A percentile compares a stretch with the other conserved stretches of the same genome.
Conservation (phyloP, 1,140 invertebrate genomes). For the Drosophila bocqueti region DNA sequence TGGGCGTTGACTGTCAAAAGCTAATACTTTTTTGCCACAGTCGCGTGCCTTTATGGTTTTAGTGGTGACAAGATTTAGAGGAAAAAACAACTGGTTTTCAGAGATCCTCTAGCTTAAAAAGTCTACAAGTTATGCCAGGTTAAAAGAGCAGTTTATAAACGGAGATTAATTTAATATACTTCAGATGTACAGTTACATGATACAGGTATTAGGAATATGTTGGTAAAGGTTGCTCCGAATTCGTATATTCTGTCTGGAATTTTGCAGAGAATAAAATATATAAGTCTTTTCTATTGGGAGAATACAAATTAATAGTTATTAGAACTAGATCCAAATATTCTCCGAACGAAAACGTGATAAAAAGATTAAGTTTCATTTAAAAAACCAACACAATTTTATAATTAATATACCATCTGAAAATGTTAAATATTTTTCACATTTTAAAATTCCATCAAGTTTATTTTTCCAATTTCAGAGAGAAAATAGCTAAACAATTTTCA, state of each 20-base stretch:
- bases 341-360: too few species aligned
- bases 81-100: neutral
- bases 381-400: neutral
- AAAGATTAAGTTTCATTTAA: neutral
- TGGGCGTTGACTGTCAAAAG: slow-evolving; percentile 63
- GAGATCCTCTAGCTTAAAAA: neutral
- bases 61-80: slow-evolving; percentile 7
- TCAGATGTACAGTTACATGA: too few species aligned
- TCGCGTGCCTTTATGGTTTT: slow-evolving; percentile 14
- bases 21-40: slow-evolving; percentile 66
- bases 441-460: neutral
- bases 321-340: too few species aligned
- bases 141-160: neutral
- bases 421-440: neutral
- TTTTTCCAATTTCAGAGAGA: neutral
- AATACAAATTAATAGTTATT: too few species aligned
- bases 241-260: neutral
- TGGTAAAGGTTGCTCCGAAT: neutral
- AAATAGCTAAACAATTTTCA: slow-evolving; percentile 5
- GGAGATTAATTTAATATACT: neutral
- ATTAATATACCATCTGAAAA: neutral
- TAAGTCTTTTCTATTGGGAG: too few species aligned
- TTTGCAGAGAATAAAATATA: too few species aligned
- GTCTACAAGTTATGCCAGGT: neutral
- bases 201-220: neutral